A percentile compares a stretch with the other conserved stretches of the same genome.
phyloP scores from a whole-genome alignment of 37 sponge, comb jelly and placozoan genomes.

The Corticium candelabrum region DNA sequence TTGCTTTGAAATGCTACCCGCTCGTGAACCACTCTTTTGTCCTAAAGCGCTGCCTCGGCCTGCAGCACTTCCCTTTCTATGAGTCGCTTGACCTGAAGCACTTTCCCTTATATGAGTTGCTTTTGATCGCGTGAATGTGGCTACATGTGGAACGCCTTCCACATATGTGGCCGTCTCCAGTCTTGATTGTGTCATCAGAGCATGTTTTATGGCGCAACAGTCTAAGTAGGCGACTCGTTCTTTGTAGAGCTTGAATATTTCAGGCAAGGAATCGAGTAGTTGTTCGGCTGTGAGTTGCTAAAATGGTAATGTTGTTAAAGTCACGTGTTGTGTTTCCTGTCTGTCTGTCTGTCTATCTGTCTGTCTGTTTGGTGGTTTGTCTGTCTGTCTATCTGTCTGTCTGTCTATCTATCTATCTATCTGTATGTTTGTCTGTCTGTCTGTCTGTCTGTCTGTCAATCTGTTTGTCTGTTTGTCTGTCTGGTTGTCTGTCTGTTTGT shows the following conservation, averaged over 20 bases:
- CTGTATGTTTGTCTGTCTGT: too few species aligned
- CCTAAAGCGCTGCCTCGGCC: neutral
- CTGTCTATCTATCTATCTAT: too few species aligned
- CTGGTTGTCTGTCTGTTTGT: too few species aligned
- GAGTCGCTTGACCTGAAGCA: neutral
- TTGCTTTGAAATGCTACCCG: too few species aligned
- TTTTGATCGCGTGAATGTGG: neutral
- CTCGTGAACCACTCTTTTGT: too few species aligned
- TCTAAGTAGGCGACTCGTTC: conserved; percentile 48
- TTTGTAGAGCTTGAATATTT: conserved; percentile 15
- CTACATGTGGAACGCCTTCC: neutral
- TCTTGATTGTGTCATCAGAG: neutral
- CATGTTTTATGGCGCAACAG: conserved; percentile 28
- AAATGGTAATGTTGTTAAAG: neutral
- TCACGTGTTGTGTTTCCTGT: too few species aligned
- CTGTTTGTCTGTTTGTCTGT: too few species aligned
- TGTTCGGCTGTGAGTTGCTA: conserved; percentile 6
- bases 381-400: too few species aligned
- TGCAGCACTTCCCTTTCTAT: neutral
- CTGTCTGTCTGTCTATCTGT: too few species aligned
- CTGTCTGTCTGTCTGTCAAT: too few species aligned
- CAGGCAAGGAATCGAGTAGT: conserved; percentile 14
- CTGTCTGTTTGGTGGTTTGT: too few species aligned
- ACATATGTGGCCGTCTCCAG: too few species aligned
- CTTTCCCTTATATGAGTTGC: neutral